Evolutionary conservation across 2,797 vertebrate species (phyloP).

Genomic region (Corythornis leucogaster): DNA sequence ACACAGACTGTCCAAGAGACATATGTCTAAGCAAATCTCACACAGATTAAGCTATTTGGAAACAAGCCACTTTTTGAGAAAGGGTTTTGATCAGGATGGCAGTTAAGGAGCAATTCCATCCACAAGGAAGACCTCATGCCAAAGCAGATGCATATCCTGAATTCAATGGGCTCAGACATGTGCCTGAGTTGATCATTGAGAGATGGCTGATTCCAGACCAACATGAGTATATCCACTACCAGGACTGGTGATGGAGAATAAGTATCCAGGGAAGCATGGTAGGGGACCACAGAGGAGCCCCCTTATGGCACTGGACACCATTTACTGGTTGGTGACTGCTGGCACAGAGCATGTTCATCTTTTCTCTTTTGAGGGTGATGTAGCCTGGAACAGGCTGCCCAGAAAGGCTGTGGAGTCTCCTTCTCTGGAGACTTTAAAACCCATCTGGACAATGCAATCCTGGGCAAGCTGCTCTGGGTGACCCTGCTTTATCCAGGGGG

Average conservation of each 20-base stretch:
- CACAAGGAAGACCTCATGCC: background rate
- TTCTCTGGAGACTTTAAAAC: background rate
- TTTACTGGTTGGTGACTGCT: background rate
- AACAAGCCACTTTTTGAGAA: background rate
- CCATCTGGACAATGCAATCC: background rate
- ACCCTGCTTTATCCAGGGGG: background rate
- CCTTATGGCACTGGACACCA: fast-evolving
- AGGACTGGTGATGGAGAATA: background rate
- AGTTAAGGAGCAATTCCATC: background rate
- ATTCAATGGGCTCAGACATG: fast-evolving
- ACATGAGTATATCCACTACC: fast-evolving
- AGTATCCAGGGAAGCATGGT: background rate
- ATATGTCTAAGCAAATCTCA: background rate
- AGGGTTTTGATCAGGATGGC: background rate
- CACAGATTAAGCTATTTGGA: background rate
- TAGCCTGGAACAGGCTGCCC: background rate
- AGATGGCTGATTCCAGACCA: background rate
- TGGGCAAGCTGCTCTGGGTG: background rate
- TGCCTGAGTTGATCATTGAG: fast-evolving
- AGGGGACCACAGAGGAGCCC: too few species aligned
- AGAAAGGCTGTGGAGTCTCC: background rate
- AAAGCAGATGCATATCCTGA: fast-evolving
- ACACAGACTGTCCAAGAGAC: background rate
- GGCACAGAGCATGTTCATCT: background rate
- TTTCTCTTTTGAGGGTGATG: background rate